phyloP scores from a whole-genome alignment of 2,888 invertebrate species.

The Dynastes tityus region DNA sequence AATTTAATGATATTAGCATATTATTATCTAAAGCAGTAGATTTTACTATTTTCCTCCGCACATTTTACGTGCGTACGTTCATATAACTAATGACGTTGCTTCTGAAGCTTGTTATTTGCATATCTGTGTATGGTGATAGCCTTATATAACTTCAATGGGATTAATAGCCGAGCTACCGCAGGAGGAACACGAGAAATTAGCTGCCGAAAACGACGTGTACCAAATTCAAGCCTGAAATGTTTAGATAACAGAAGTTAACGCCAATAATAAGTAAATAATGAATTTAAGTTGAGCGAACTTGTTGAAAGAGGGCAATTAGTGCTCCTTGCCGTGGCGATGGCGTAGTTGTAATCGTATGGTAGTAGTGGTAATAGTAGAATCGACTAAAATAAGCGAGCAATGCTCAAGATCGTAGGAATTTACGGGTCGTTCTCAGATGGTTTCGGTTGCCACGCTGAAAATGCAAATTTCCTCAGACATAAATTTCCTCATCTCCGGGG shows the following conservation, averaged over 20 bases:
- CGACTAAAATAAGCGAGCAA: not conserved
- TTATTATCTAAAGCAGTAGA: not conserved
- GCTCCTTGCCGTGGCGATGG: constrained; percentile 5
- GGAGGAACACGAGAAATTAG: constrained; percentile 30
- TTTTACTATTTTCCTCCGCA: not conserved
- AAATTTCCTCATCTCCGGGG: constrained; percentile 35
- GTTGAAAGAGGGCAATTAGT: constrained; percentile 48
- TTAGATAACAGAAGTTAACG: constrained; percentile 48
- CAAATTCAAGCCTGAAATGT: constrained; percentile 43
- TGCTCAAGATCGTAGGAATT: constrained; percentile 9
- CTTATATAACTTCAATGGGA: constrained; percentile 27
- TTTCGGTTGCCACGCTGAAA: constrained; percentile 32
- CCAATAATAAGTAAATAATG: constrained; percentile 50
- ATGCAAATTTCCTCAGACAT: constrained; percentile 43
- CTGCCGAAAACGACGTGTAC: constrained; percentile 38
- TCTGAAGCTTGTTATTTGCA: not conserved
- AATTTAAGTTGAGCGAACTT: constrained; percentile 48
- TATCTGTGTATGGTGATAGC: not conserved
- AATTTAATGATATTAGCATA: not conserved
- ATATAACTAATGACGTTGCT: not conserved
- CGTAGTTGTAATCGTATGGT: not conserved
- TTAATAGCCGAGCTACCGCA: constrained; percentile 21
- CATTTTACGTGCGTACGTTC: not conserved
- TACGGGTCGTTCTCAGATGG: constrained; percentile 26
- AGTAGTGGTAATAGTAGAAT: not conserved